Base-by-base conservation (phyloP, 2,888 invertebrate genomes). In the Anaspis maculata region DNA sequence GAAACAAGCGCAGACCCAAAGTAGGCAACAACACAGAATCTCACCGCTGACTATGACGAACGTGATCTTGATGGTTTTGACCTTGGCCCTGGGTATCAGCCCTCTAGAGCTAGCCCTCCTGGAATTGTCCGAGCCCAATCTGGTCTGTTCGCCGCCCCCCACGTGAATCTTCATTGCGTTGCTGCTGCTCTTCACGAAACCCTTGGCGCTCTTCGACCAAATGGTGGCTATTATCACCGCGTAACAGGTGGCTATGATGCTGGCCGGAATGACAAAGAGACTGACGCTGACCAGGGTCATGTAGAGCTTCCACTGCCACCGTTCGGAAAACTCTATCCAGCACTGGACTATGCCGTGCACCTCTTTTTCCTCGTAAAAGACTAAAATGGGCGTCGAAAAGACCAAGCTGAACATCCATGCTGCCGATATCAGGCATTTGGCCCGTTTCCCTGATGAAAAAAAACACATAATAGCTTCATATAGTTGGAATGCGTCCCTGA, bases 21-120 rank as follows among this genome's bases (percentile, higher is more conserved):
- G n/a, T n/a, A n/a, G n/a, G n/a, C n/a, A n/a, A n/a, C n/a, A n/a
- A n/a, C n/a, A n/a, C n/a, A n/a, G n/a, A 2, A 24, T 13, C 86
- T 50, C 38, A 59, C 60, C 60, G 34, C 51, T 55, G 7, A 94
- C 91, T 49, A 94, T 94, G 44, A 91, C 90, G 47, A 92, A 83
- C 0, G 92, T 92, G 85, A 92, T 92, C 68, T 94, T 92, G 43
- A 94, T 86, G 1, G 91, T 92, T 70, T 92, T 94, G 47, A 94
- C 87, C 69, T 92, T 92, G 13, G 92, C 92, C 42, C 85, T 77
- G 0, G 92, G 92, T 52, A 94, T 92, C 39, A 92, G 78, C 19
- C 92, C 92, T 15, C 91, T 70, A n/a, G 90, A 89, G 59, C 90
- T 90, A 1, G 87, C 87, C 21, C 88, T 70, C 24, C 86, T 71